Evolutionary conservation across 2,797 vertebrate species (phyloP), one percentile per base, ranked within the genome.

Genomic region (Periophthalmus magnuspinnatus): DNA sequence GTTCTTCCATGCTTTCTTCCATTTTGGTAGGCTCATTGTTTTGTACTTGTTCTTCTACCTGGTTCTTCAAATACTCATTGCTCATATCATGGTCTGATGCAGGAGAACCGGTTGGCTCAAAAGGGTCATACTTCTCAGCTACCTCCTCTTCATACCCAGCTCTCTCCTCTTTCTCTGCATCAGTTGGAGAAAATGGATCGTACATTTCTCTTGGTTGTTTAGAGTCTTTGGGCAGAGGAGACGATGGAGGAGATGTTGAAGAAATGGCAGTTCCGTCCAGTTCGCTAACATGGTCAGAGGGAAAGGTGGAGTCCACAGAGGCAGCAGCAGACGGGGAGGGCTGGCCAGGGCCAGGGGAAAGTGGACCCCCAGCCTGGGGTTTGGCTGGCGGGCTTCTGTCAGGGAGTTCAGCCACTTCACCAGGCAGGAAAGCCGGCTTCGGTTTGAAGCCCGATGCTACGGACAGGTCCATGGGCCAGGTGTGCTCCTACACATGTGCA

Each of bases 71-170:
- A 4, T 80, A 83, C 4, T 54, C 54, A 17, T 63, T 65, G 6
- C 55, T 65, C 9, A 82, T 81, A 19, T 84, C 75, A 0, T 38
- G 21, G 8, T 65, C 95, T 75, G 63, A 96, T 73, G 81, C 94
- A 79, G 90, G 96, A 69, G 97, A 98, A 52, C 96, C 96, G 0
- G 97, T 98, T n/a, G 97, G 97, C 63, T 97, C 96, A 59, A 98
- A 98, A 1, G 97, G 97, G 80, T 98, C 97, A 21, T 98, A 98
- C 70, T 97, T 98, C 78, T 98, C 95, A 52, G 93, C 95, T 0
- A 95, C 93, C 2, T 84, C 84, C 2, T 91, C 93, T 5, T 93
- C 91, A 0, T 78, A 92, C 0, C 89, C 76, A 17, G 54, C 81
- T 19, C 77, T 81, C 24, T 83, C 79, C 6, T 89, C 90, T 24